Evolutionary conservation across 2,888 invertebrate species (phyloP).

Genomic region (Stenoptilia bipunctidactyla): DNA sequence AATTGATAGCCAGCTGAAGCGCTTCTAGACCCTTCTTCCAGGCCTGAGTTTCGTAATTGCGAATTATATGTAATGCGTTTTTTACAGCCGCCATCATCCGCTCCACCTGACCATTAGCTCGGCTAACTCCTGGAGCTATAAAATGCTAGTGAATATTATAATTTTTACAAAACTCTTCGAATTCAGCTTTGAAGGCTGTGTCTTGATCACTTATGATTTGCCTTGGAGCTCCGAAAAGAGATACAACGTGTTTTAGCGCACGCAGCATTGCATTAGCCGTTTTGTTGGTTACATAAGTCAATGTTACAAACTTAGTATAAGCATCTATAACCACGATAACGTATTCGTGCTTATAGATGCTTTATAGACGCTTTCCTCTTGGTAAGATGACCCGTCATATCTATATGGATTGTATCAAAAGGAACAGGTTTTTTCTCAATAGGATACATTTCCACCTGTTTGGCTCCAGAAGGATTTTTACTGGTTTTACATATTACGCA

Average conservation of each 20-base stretch:
- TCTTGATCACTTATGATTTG: background rate
- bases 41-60: background rate
- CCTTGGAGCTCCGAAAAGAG: conserved; percentile 6
- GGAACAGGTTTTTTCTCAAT: conserved; percentile 5
- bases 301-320: conserved; percentile 3
- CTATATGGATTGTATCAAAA: conserved; percentile 10
- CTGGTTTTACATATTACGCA: conserved; percentile 8
- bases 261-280: background rate
- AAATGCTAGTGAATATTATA: background rate
- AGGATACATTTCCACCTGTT: conserved; percentile 4
- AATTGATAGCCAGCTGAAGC: background rate
- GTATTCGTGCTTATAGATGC: conserved; percentile 4
- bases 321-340: conserved; percentile 6
- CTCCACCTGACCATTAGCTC: conserved; percentile 5
- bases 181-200: background rate
- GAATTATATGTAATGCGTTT: conserved; percentile 1
- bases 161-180: background rate
- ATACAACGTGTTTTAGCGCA: conserved; percentile 2
- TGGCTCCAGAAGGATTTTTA: conserved; percentile 8
- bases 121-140: background rate
- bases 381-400: conserved; percentile 8
- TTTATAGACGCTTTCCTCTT: no score
- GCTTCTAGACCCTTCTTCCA: background rate
- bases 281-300: background rate
- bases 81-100: conserved; percentile 5